Conservation (phyloP, 2,797 vertebrate species). For the Rhinogobio ventralis region DNA sequence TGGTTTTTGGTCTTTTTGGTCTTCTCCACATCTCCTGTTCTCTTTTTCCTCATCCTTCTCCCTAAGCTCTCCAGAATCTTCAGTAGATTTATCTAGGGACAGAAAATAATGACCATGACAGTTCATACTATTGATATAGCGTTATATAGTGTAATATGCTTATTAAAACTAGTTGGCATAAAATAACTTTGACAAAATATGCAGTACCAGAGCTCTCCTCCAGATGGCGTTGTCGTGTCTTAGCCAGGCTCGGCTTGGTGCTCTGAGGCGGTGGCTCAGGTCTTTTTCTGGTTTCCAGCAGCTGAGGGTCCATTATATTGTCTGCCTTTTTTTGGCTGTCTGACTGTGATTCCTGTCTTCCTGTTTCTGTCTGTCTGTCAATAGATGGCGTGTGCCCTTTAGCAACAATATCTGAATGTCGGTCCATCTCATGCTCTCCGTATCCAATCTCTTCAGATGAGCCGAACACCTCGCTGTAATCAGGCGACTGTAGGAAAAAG, state of each 20-base stretch:
- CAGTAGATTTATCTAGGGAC: slow-evolving; percentile 58
- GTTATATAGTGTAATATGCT: not conserved
- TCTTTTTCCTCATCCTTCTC: slow-evolving; percentile 57
- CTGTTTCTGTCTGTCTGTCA: slow-evolving; percentile 66
- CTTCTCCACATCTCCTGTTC: slow-evolving; percentile 64
- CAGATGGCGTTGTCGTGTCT: slow-evolving; percentile 83
- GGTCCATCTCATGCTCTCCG: slow-evolving; percentile 55
- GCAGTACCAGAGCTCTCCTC: slow-evolving; percentile 80
- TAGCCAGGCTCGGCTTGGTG: slow-evolving; percentile 79
- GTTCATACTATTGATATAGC: not conserved
- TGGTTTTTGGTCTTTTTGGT: slow-evolving; percentile 65
- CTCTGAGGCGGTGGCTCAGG: slow-evolving; percentile 82
- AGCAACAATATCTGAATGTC: slow-evolving; percentile 55
- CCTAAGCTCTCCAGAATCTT: slow-evolving; percentile 69
- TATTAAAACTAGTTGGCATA: not conserved
- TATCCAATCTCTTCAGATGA: slow-evolving; percentile 34
- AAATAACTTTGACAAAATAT: not conserved
- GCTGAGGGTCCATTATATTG: slow-evolving; percentile 18
- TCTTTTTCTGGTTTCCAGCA: slow-evolving; percentile 64
- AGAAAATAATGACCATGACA: not conserved
- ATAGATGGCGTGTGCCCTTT: slow-evolving; percentile 55
- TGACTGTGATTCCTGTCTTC: slow-evolving; percentile 61
- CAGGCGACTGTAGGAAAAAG: slow-evolving; percentile 26
- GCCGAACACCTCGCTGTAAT: slow-evolving; percentile 54
- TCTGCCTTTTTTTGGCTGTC: slow-evolving; percentile 33